Evolutionary conservation across 2,888 invertebrate species (phyloP).

Genomic region (Saturnia japonica): DNA sequence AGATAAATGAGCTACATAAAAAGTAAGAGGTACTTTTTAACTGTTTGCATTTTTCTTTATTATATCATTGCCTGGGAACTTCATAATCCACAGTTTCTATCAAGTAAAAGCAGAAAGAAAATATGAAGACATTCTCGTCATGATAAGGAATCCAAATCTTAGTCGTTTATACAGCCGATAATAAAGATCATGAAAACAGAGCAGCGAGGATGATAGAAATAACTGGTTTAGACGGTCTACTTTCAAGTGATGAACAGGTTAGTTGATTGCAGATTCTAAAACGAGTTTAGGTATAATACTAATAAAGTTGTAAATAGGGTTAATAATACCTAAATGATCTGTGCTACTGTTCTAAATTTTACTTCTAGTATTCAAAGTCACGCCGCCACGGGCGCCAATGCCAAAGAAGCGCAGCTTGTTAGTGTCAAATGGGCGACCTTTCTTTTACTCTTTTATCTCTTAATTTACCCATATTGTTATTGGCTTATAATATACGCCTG

Average conservation of each 20-base stretch:
- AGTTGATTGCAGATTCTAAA: conserved; percentile 1
- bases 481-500: too few species aligned
- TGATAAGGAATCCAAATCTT: not conserved
- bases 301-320: not conserved
- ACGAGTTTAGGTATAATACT: conserved; percentile 5
- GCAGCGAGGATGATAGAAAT: not conserved
- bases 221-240: not conserved
- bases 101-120: too few species aligned
- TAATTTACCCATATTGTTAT: too few species aligned
- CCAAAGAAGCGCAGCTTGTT: too few species aligned
- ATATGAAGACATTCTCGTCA: not conserved
- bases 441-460: too few species aligned
- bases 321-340: not conserved
- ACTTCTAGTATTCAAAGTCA: not conserved
- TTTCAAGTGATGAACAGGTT: conserved; percentile 9
- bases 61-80: too few species aligned
- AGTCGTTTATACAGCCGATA: not conserved
- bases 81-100: too few species aligned
- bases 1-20: too few species aligned
- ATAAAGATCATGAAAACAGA: not conserved
- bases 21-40: too few species aligned
- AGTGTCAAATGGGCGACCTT: too few species aligned
- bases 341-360: not conserved
- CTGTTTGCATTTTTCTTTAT: too few species aligned
- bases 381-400: too few species aligned